Evolutionary conservation across 2,888 invertebrate genomes (phyloP), one percentile per base, ranked within the genome.

Genomic region (Ariolimax columbianus): DNA sequence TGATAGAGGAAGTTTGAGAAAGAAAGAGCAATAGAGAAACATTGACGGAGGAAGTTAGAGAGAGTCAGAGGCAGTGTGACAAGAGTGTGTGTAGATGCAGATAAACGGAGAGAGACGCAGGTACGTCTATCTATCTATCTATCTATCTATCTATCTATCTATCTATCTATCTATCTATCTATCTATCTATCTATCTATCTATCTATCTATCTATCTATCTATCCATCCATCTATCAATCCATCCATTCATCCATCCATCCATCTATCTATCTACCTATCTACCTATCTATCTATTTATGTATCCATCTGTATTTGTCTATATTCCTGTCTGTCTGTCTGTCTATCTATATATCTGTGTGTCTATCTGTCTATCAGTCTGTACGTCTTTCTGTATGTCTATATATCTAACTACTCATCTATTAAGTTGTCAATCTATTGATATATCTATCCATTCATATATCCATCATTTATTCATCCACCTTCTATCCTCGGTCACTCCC

Each of bases 131-230:
- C 63, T 63, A 23, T 63, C 63, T 63, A n/a, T 63, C 23, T 63
- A n/a, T 63, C 63, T 63, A n/a, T 63, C 63, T 63, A n/a, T 63
- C 23, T 63, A n/a, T 23, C 63, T 63, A n/a, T 63, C 63, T 63
- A n/a, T 63, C 63, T 63, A n/a, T 63, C 63, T 63, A 4, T 14
- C 14, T 63, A 23, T n/a, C 14, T 66, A 30, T 30, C 30, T 66
- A 33, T 19, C 23, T 3, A 4, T 14, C 66, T 66, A 14, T 66
- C 66, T 66, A 14, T 30, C 66, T 66, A 14, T 30, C 66, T 66
- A 33, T 30, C 66, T 66, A 33, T 30, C 66, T 66, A 14, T 66
- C 30, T 66, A 33, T 30, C 55, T 55, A 23, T 14, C 55, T 55
- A 23, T 14, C 55, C 23, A 17, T 19, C 55, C 17, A 7, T 11